Conservation (phyloP, 2,888 invertebrate genomes). For the Drosophila lutescens region DNA sequence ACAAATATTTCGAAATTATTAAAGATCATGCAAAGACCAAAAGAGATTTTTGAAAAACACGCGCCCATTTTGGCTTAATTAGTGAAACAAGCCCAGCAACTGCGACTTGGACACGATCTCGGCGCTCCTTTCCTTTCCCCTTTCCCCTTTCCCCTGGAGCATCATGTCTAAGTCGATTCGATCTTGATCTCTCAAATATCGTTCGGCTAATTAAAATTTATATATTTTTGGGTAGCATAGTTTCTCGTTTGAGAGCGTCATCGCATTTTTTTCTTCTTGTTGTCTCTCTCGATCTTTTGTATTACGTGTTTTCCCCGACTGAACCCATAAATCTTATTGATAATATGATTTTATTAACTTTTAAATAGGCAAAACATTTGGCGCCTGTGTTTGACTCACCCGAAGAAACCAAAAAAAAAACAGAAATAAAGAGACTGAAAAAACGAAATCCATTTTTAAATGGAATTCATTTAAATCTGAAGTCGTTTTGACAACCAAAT, state of each 20-base stretch:
- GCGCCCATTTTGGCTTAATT: constrained; percentile 77
- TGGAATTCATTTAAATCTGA: constrained; percentile 55
- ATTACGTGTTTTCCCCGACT: constrained; percentile 44
- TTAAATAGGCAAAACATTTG: constrained; percentile 77
- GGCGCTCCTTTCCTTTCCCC: constrained; percentile 1
- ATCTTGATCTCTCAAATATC: constrained; percentile 75
- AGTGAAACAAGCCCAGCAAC: constrained; percentile 69
- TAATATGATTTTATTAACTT: constrained; percentile 80
- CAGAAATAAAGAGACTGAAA: neutral
- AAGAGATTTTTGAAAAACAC: constrained; percentile 56
- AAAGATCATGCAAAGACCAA: constrained; percentile 73
- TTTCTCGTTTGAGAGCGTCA: constrained; percentile 49
- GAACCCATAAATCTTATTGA: constrained; percentile 74
- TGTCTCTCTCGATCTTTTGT: constrained; percentile 24
- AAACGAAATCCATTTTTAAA: constrained; percentile 37
- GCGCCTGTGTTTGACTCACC: constrained; percentile 60
- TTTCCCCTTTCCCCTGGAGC: neutral
- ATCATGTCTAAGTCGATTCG: constrained; percentile 39
- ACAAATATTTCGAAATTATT: constrained; percentile 76
- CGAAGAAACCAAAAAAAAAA: constrained; percentile 2
- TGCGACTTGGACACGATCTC: constrained; percentile 37
- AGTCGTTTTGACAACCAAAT: constrained; percentile 77
- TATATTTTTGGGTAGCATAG: constrained; percentile 59
- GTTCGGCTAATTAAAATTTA: constrained; percentile 77
- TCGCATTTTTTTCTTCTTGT: constrained; percentile 4